A percentile compares a stretch with the other conserved stretches of the same genome.
Evolutionary conservation across 2,888 invertebrate genomes (phyloP).

Genomic region (Zhuqinia jingwanae): DNA sequence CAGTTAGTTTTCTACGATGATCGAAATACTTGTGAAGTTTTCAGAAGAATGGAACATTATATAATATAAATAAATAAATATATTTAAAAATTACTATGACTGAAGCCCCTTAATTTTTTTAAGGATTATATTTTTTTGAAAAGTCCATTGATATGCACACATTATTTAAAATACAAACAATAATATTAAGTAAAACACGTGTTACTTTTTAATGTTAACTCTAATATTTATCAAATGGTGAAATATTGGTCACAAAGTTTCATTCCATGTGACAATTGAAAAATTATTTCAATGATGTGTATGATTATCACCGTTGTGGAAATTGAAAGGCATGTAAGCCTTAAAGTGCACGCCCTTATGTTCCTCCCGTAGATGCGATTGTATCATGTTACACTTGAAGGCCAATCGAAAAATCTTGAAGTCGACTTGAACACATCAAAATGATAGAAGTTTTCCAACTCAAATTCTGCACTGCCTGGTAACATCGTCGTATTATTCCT

Average conservation of each 20-base stretch:
- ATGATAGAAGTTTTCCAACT: neutral
- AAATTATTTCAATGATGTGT: neutral
- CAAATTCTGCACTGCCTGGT: neutral
- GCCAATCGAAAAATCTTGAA: neutral
- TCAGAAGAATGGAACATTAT: conserved; percentile 33
- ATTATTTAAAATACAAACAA: neutral
- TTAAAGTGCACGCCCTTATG: neutral
- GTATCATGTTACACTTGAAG: neutral
- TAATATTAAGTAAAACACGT: neutral
- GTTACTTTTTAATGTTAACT: neutral
- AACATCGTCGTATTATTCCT: neutral
- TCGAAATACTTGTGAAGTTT: conserved; percentile 37
- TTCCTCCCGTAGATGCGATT: neutral
- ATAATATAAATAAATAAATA: conserved; percentile 37
- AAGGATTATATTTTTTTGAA: no score
- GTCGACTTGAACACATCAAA: neutral
- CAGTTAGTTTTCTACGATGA: conserved; percentile 60
- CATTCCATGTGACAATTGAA: neutral
- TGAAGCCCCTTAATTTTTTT: neutral
- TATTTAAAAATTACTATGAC: conserved; percentile 7
- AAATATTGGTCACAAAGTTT: neutral
- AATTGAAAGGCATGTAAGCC: neutral
- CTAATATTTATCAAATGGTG: neutral
- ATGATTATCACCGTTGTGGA: neutral
- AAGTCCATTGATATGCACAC: neutral